These are phyloP conservation scores for Polydesmus complanatus DNA, from an alignment of 2,888 invertebrate genomes.

Conservation along the genomic window DNA sequence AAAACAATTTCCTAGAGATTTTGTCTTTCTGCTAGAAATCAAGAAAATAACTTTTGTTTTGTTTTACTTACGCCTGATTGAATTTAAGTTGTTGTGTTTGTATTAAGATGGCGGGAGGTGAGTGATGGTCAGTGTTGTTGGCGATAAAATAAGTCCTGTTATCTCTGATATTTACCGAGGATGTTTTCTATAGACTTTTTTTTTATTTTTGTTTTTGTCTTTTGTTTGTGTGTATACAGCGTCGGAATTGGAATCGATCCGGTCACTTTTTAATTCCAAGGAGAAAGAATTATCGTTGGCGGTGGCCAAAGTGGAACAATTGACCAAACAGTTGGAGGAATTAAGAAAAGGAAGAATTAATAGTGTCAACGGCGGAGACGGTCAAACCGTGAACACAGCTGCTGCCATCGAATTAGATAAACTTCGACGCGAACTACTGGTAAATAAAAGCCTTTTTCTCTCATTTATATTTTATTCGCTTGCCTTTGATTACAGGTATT, in stretches of 20 bases:
- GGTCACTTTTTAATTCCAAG: conserved; percentile 91
- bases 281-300: conserved; percentile 92
- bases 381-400: conserved; percentile 39
- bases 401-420: conserved; percentile 81
- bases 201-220: neutral
- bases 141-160: no score
- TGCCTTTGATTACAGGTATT: no score
- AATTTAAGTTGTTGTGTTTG: neutral
- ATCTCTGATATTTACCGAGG: no score
- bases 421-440: conserved; percentile 74
- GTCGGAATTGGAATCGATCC: conserved; percentile 89
- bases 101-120: neutral
- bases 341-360: conserved; percentile 44
- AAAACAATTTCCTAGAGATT: no score
- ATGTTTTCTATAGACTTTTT: neutral
- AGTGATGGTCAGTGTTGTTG: neutral
- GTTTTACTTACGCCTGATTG: neutral
- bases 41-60: neutral
- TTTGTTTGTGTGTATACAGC: conserved; percentile 34
- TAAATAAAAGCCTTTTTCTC: no score
- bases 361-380: conserved; percentile 24
- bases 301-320: conserved; percentile 93
- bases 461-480: neutral
- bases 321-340: conserved; percentile 88
- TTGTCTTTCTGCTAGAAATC: no score